These are phyloP conservation scores for Takifugu bimaculatus DNA, from an alignment of 2,113 vertebrate genomes.

Conservation along the genomic window DNA sequence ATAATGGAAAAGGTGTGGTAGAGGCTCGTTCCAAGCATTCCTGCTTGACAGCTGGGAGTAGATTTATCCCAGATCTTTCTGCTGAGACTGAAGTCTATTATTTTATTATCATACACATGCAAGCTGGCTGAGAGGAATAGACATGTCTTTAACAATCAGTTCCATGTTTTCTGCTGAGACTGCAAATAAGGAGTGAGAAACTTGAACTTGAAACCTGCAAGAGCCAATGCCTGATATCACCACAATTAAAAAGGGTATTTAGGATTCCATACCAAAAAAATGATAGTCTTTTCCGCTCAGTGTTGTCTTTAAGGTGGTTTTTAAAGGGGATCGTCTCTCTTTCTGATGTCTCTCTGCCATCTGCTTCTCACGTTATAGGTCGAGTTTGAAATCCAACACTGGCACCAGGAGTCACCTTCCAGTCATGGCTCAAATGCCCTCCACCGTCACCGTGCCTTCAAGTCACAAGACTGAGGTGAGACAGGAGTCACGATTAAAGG, in stretches of 20 bases:
- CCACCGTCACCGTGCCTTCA: constrained; percentile 27
- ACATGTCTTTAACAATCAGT: no score
- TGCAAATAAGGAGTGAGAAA: no score
- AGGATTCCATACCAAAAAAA: no score
- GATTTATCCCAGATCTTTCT: constrained; percentile 36
- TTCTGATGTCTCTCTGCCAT: constrained; percentile 23
- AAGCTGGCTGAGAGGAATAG: background rate
- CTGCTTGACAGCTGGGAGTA: constrained; percentile 27
- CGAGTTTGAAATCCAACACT: constrained; percentile 65
- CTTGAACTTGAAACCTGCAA: no score
- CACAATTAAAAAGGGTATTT: background rate
- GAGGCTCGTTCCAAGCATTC: constrained; percentile 36
- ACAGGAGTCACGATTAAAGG: constrained; percentile 33
- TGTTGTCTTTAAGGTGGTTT: background rate
- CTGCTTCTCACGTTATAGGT: constrained; percentile 43
- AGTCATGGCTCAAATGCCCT: constrained; percentile 45
- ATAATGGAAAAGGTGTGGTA: no score
- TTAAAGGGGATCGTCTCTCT: constrained; percentile 25
- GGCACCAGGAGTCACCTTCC: constrained; percentile 70
- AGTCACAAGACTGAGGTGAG: constrained; percentile 58
- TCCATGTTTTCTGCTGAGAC: no score
- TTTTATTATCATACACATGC: constrained; percentile 5
- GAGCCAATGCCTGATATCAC: background rate
- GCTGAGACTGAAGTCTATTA: constrained; percentile 20
- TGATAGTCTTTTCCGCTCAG: no score